phyloP scores from a whole-genome alignment of 2,797 vertebrate species.

The Myripristis jacobus region DNA sequence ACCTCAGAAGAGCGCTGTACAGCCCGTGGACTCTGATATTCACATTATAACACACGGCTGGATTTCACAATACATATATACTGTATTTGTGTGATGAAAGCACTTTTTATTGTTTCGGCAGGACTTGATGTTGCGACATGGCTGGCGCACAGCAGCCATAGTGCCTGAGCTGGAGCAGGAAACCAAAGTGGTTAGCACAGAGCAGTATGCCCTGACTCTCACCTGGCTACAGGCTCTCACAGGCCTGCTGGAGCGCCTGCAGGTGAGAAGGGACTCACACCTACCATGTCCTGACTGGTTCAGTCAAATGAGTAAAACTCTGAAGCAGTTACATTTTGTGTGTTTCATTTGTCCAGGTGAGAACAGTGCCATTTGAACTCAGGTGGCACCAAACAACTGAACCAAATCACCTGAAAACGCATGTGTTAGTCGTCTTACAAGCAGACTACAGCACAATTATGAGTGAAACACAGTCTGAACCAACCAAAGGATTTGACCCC shows the following conservation, averaged over 20 bases:
- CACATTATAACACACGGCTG: not conserved
- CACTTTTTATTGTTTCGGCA: conserved; percentile 42
- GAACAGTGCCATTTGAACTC: not conserved
- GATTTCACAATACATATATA: not conserved
- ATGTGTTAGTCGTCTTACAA: not conserved
- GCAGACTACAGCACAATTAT: too few species aligned
- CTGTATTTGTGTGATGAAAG: not conserved
- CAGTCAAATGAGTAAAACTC: too few species aligned
- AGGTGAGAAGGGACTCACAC: conserved; percentile 75
- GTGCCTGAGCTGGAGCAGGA: conserved; percentile 88
- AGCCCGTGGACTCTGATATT: not conserved
- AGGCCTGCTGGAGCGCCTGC: conserved; percentile 88
- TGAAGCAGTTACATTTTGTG: not conserved
- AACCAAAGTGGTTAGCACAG: conserved; percentile 88
- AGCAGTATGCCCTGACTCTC: conserved; percentile 84
- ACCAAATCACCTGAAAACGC: not conserved
- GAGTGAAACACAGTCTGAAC: too few species aligned
- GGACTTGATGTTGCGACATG: conserved; percentile 89
- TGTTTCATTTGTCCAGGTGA: not conserved
- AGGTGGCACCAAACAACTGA: not conserved
- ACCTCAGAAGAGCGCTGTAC: not conserved
- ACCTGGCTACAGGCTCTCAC: conserved; percentile 91
- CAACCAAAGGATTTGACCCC: too few species aligned
- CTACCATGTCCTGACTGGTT: not conserved
- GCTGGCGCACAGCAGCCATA: conserved; percentile 89